Evolutionary conservation across 2,113 vertebrate species (phyloP).

Genomic region (Aphyosemion australe): DNA sequence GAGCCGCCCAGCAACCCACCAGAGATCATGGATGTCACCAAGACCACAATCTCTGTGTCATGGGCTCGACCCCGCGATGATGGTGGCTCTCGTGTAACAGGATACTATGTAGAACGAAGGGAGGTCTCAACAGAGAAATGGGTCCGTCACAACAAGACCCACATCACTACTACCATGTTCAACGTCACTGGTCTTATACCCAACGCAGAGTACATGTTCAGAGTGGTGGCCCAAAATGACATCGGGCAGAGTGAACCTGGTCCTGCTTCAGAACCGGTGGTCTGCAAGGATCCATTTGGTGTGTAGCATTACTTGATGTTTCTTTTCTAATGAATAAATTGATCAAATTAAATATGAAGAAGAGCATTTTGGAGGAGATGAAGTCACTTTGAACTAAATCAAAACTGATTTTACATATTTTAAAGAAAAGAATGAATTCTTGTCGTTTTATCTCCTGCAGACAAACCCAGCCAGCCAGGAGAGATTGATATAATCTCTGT

Average conservation of each 20-base stretch:
- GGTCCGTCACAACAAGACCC: constrained; percentile 96
- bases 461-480: constrained; percentile 97
- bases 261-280: constrained; percentile 87
- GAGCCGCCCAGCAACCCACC: constrained; percentile 95
- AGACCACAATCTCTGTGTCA: constrained; percentile 88
- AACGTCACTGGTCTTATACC: constrained; percentile 94
- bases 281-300: constrained; percentile 99
- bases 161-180: constrained; percentile 98
- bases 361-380: too few species aligned
- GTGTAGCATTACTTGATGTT: constrained; percentile 57
- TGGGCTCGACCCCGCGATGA: constrained; percentile 97
- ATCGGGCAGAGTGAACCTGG: constrained; percentile 93
- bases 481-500: constrained; percentile 95
- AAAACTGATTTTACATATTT: background rate
- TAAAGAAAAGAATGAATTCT: background rate
- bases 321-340: too few species aligned
- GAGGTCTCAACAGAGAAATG: constrained; percentile 96
- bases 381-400: background rate
- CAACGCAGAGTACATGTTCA: constrained; percentile 96
- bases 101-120: constrained; percentile 95
- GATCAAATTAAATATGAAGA: too few species aligned
- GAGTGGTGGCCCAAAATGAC: constrained; percentile 95
- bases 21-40: constrained; percentile 94
- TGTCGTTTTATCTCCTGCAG: constrained; percentile 71
- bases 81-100: constrained; percentile 94